Conservation (phyloP, 64 coral and sea anemone genomes). For the Acropora tenuis region DNA sequence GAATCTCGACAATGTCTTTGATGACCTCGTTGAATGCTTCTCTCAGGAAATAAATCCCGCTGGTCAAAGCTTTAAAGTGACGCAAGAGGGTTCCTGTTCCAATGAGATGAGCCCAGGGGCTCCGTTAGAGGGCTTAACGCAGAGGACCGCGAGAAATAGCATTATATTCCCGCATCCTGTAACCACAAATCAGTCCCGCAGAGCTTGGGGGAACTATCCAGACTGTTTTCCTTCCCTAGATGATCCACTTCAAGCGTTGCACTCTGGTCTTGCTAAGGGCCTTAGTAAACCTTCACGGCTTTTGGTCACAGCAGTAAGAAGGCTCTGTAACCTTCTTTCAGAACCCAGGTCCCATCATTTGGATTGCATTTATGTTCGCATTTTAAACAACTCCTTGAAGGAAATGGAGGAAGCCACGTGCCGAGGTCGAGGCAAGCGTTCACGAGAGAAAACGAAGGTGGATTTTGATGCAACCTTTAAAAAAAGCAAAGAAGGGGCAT, state of each 20-base stretch:
- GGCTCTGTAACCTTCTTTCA: conserved; percentile 31
- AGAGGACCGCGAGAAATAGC: too few relatives aligned
- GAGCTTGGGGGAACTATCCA: too few relatives aligned
- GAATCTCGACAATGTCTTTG: too few relatives aligned
- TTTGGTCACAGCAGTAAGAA: conserved; percentile 28
- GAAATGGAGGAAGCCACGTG: conserved; percentile 18
- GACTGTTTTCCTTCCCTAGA: too few relatives aligned
- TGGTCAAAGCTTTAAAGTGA: too few relatives aligned
- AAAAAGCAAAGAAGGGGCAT: neutral
- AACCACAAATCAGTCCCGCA: too few relatives aligned
- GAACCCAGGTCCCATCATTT: conserved; percentile 33
- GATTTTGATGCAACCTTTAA: neutral
- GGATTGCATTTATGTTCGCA: conserved; percentile 24
- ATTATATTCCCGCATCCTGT: too few relatives aligned
- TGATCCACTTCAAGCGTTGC: conserved; percentile 8
- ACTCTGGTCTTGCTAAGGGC: conserved; percentile 1
- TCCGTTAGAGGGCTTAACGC: too few relatives aligned
- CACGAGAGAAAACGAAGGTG: neutral
- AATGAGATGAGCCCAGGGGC: too few relatives aligned
- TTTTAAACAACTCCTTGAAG: conserved; percentile 22
- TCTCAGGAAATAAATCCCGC: too few relatives aligned
- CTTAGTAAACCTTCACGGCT: conserved; percentile 13
- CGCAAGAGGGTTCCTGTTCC: too few relatives aligned
- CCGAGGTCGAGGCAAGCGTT: neutral
- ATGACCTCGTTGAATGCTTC: too few relatives aligned